Percentiles rank a stretch among this genome's conserved stretches.
These are phyloP conservation scores for Bombus affinis DNA, from an alignment of 1,140 invertebrate genomes.

Conservation along the genomic window DNA sequence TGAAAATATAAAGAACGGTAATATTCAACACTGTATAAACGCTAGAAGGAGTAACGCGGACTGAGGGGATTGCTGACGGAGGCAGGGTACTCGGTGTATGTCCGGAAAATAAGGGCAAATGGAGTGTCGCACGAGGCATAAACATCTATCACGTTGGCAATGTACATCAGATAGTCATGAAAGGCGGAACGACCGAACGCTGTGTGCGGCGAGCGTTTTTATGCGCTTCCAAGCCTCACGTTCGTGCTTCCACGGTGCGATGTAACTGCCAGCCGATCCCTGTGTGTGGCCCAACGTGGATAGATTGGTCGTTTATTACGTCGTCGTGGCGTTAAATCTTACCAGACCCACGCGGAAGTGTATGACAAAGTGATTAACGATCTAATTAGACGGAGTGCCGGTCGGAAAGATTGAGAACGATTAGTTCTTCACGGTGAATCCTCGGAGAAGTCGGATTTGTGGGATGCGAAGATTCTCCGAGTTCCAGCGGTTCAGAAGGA, in stretches of 20 bases:
- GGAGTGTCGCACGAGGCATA: constrained; percentile 59
- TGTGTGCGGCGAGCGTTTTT: constrained; percentile 44
- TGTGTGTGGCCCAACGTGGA: constrained; percentile 28
- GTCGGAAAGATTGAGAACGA: constrained; percentile 20
- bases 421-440: neutral
- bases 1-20: constrained; percentile 67
- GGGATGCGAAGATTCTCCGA: neutral
- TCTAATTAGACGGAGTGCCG: constrained; percentile 40
- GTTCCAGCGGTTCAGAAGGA: neutral
- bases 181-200: constrained; percentile 60
- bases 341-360: constrained; percentile 29
- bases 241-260: neutral
- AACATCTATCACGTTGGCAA: constrained; percentile 63
- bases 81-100: neutral
- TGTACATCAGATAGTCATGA: constrained; percentile 73
- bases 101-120: constrained; percentile 63
- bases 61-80: neutral
- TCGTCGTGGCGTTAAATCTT: constrained; percentile 47
- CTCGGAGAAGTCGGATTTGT: neutral
- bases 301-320: constrained; percentile 49
- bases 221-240: neutral
- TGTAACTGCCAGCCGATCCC: constrained; percentile 7
- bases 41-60: neutral
- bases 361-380: constrained; percentile 55
- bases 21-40: constrained; percentile 50